phyloP scores from a whole-genome alignment of 2,888 invertebrate genomes.

The Mesochorus sp. region DNA sequence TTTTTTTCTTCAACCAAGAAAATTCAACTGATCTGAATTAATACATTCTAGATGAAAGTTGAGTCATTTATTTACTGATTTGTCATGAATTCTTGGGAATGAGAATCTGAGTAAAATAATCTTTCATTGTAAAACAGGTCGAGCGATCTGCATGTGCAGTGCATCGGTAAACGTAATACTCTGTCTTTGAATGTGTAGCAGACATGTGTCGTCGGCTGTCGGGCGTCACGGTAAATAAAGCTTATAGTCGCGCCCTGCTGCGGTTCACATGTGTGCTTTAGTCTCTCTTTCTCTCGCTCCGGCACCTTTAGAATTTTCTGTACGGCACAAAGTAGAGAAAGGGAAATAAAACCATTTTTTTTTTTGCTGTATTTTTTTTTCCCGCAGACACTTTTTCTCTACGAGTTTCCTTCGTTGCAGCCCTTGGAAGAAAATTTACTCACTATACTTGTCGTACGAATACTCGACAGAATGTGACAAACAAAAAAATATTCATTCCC shows the following conservation, averaged over 20 bases:
- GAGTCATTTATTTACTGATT: too few relatives aligned
- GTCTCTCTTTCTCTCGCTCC: background rate
- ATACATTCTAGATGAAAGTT: too few relatives aligned
- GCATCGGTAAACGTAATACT: slow-evolving; percentile 10
- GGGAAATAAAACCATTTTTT: slow-evolving; percentile 23
- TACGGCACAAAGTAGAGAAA: background rate
- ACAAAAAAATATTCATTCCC: slow-evolving; percentile 47
- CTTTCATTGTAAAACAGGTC: background rate
- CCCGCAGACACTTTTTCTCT: background rate
- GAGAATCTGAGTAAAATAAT: too few relatives aligned
- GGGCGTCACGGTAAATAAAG: slow-evolving; percentile 51
- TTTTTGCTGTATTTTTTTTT: slow-evolving; percentile 3
- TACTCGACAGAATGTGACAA: slow-evolving; percentile 47
- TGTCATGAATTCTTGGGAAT: too few relatives aligned
- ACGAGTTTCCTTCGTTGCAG: slow-evolving; percentile 26
- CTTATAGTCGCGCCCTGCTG: slow-evolving; percentile 40
- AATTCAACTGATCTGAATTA: too few relatives aligned
- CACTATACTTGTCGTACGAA: slow-evolving; percentile 8
- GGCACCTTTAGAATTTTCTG: slow-evolving; percentile 39
- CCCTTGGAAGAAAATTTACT: background rate
- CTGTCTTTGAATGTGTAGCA: slow-evolving; percentile 27
- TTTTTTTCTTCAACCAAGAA: too few relatives aligned
- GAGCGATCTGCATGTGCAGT: background rate
- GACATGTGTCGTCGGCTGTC: slow-evolving; percentile 38
- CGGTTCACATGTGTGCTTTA: slow-evolving; percentile 27